phyloP scores from a whole-genome alignment of 1,140 invertebrate species.

The Ips typographus region DNA sequence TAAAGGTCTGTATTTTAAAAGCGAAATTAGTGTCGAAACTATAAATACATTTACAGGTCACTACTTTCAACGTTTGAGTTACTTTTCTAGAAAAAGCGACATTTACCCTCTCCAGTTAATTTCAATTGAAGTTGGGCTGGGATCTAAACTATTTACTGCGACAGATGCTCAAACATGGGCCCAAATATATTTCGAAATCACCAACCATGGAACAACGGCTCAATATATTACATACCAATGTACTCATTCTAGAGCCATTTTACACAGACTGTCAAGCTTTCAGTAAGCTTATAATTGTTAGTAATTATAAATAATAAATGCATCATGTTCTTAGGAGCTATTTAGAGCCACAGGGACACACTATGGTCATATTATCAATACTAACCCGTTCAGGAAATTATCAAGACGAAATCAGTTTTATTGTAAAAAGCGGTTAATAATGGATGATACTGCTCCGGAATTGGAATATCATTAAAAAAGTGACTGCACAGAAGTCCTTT shows the following conservation, averaged over 20 bases:
- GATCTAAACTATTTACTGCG: conserved; percentile 32
- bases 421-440: conserved; percentile 43
- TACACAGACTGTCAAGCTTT: conserved; percentile 32
- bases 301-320: not conserved
- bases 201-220: conserved; percentile 41
- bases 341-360: conserved; percentile 36
- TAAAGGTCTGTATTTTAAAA: conserved; percentile 26
- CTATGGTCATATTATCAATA: conserved; percentile 35
- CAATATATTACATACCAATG: conserved; percentile 37
- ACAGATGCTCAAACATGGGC: conserved; percentile 8
- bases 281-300: conserved; percentile 30
- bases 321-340: conserved; percentile 15
- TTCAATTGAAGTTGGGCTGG: conserved; percentile 38
- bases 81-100: too few species aligned
- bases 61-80: too few species aligned
- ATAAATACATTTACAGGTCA: not conserved
- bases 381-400: conserved; percentile 28
- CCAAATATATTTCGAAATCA: conserved; percentile 46
- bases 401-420: conserved; percentile 51
- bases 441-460: conserved; percentile 49
- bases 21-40: not conserved
- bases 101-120: too few species aligned
- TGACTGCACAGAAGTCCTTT: conserved; percentile 54
- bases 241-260: conserved; percentile 39
- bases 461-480: conserved; percentile 54